phyloP scores from a whole-genome alignment of 2,888 invertebrate species.

The Xestia xanthographa region DNA sequence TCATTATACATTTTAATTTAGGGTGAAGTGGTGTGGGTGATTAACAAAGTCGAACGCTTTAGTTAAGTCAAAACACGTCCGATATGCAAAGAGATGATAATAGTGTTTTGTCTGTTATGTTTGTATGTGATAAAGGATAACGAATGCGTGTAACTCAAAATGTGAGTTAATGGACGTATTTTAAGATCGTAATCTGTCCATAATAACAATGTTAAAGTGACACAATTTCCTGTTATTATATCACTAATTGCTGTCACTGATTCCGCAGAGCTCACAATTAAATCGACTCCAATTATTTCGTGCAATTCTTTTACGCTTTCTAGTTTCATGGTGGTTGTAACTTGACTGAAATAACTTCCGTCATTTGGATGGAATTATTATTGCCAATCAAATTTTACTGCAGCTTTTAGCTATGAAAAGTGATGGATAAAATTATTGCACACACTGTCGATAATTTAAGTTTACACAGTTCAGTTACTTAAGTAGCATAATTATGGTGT shows the following conservation, averaged over 20 bases:
- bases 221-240: constrained; percentile 50
- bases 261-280: constrained; percentile 24
- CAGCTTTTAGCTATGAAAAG: neutral
- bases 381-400: neutral
- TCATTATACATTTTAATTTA: neutral
- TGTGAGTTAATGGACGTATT: constrained; percentile 39
- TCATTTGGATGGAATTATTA: constrained; percentile 4
- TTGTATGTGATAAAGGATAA: constrained; percentile 11
- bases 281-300: constrained; percentile 7
- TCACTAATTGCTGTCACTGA: constrained; percentile 42
- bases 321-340: constrained; percentile 17
- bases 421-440: neutral
- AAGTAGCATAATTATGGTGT: no score
- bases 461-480: no score
- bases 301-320: constrained; percentile 49
- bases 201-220: constrained; percentile 43
- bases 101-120: neutral
- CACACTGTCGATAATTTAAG: neutral
- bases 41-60: constrained; percentile 24
- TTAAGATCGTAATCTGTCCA: constrained; percentile 42
- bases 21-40: neutral
- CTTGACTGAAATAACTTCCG: constrained; percentile 12
- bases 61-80: neutral
- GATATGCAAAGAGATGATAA: constrained; percentile 15
- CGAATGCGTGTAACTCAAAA: constrained; percentile 26